These are phyloP conservation scores for Trypoxylon attenuatum DNA, from an alignment of 2,888 invertebrate genomes.

Conservation along the genomic window DNA sequence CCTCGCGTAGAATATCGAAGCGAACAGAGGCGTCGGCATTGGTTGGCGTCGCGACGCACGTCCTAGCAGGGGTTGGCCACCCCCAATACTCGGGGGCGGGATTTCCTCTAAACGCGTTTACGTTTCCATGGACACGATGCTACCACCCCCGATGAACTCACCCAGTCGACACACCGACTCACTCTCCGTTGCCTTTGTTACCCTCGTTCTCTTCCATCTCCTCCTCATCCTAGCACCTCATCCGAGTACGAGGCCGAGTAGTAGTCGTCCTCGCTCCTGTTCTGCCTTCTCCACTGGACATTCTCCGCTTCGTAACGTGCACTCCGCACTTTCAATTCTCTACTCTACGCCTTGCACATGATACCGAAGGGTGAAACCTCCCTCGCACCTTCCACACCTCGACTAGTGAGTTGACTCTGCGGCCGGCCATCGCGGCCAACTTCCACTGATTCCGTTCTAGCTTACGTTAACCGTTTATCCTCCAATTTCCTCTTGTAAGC, in stretches of 20 bases:
- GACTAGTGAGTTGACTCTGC: no score
- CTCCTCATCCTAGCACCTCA: neutral
- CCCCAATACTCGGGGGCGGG: conserved; percentile 57
- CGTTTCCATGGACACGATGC: conserved; percentile 63
- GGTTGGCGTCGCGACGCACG: conserved; percentile 61
- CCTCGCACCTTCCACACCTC: no score
- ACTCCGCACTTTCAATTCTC: no score
- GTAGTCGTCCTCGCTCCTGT: neutral
- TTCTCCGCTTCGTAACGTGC: neutral
- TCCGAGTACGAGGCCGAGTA: neutral
- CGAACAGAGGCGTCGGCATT: conserved; percentile 53
- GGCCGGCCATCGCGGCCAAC: no score
- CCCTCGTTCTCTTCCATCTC: neutral
- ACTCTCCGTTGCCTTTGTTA: neutral
- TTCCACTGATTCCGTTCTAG: no score
- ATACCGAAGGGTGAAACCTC: no score
- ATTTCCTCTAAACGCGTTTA: conserved; percentile 21
- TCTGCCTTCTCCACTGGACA: neutral
- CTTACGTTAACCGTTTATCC: no score
- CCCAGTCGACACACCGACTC: neutral
- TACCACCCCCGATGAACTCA: no score
- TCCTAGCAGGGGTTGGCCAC: conserved; percentile 62
- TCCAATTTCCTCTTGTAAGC: no score
- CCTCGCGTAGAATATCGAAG: conserved; percentile 54
- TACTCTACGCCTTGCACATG: no score